These are phyloP conservation scores for Drosophila ficusphila DNA, from an alignment of 1,140 invertebrate genomes.

Conservation along the genomic window DNA sequence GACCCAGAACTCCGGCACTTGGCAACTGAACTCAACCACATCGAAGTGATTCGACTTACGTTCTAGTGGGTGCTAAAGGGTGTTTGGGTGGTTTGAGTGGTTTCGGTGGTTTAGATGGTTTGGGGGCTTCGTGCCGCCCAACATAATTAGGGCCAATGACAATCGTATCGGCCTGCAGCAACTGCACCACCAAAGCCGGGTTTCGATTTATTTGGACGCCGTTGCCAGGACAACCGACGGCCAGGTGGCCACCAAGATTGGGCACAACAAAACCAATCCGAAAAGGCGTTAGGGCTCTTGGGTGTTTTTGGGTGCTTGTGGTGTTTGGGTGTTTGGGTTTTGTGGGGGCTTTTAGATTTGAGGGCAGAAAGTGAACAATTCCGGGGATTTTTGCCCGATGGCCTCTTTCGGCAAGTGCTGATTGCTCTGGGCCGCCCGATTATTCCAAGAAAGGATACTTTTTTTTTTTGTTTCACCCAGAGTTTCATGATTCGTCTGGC, in stretches of 20 bases:
- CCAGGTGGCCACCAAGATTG: constrained; percentile 18
- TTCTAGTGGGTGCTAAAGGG: neutral
- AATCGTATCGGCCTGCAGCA: constrained; percentile 16
- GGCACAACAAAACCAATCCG: constrained; percentile 34
- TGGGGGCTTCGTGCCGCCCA: neutral
- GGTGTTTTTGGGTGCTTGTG: neutral
- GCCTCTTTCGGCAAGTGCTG: neutral
- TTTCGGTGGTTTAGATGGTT: neutral
- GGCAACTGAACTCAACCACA: constrained; percentile 9
- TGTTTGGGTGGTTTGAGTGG: neutral
- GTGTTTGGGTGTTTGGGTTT: neutral
- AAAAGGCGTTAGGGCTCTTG: constrained; percentile 15
- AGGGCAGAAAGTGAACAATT: constrained; percentile 7
- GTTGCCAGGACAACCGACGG: constrained; percentile 30
- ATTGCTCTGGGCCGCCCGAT: neutral
- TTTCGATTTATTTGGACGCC: constrained; percentile 41
- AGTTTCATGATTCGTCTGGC: neutral
- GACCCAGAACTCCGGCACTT: neutral
- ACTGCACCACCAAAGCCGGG: constrained; percentile 16
- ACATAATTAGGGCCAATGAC: constrained; percentile 51
- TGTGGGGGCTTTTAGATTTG: constrained; percentile 9
- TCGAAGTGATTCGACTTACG: constrained; percentile 21
- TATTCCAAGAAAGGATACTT: neutral
- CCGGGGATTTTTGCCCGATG: neutral
- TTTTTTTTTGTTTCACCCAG: neutral